Evolutionary conservation across 2,113 vertebrate genomes (phyloP).

Genomic region (Colinus virginianus): DNA sequence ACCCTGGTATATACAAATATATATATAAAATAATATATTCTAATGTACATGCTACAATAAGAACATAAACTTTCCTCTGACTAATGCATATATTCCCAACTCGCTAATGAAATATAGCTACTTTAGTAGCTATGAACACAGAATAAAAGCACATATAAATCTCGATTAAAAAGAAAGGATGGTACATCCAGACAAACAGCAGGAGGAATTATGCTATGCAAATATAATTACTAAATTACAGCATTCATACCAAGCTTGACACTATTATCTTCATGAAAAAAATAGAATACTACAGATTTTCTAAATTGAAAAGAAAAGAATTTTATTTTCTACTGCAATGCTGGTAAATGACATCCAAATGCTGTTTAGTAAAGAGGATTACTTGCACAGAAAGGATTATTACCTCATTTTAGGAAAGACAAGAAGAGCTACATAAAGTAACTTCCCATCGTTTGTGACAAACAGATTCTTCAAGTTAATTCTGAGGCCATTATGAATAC

Average conservation of each 20-base stretch:
- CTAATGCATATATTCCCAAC: background rate
- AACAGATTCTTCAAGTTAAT: conserved; percentile 12
- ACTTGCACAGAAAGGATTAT: conserved; percentile 33
- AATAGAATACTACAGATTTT: conserved; percentile 32
- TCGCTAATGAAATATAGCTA: conserved; percentile 1
- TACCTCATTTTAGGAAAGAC: conserved; percentile 25
- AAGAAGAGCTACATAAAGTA: background rate
- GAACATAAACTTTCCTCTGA: background rate
- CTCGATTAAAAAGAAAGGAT: conserved; percentile 15
- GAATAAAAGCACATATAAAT: conserved; percentile 45
- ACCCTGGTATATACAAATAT: background rate
- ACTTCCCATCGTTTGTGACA: background rate
- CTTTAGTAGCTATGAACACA: conserved; percentile 9
- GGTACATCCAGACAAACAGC: conserved; percentile 45
- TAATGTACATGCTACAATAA: background rate
- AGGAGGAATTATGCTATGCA: conserved; percentile 43
- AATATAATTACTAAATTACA: conserved; percentile 67
- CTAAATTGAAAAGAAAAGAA: conserved; percentile 13
- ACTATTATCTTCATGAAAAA: conserved; percentile 43
- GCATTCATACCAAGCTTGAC: conserved; percentile 28
- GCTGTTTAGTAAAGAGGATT: conserved; percentile 37
- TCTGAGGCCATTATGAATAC: background rate
- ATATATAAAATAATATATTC: background rate
- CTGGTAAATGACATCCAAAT: background rate
- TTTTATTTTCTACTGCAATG: conserved; percentile 29